These are phyloP conservation scores for Phasia obesa DNA, from an alignment of 2,888 invertebrate species.

Conservation along the genomic window DNA sequence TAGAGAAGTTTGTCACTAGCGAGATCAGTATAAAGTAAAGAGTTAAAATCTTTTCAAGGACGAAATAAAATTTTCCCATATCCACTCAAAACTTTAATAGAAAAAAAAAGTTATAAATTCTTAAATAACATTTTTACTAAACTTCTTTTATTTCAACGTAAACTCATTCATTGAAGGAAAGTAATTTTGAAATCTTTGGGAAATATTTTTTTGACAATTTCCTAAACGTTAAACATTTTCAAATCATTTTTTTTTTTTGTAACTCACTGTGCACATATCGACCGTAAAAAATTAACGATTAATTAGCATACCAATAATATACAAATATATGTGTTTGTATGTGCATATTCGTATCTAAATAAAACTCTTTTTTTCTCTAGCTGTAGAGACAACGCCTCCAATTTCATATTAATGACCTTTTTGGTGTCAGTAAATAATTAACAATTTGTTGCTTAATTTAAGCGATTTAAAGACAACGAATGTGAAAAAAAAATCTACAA, in stretches of 20 bases:
- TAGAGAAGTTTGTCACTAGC: too few relatives aligned
- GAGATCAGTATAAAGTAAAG: too few relatives aligned
- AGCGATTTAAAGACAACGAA: background rate
- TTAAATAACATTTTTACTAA: too few relatives aligned
- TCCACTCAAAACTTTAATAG: too few relatives aligned
- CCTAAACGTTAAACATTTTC: background rate
- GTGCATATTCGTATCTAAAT: constrained; percentile 2
- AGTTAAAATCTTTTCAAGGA: too few relatives aligned
- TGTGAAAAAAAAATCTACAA: too few relatives aligned
- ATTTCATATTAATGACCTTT: constrained; percentile 45
- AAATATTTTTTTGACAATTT: background rate
- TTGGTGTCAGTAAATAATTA: constrained; percentile 25
- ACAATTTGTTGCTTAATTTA: constrained; percentile 1
- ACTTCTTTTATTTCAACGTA: too few relatives aligned
- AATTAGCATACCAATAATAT: constrained; percentile 26
- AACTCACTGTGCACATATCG: constrained; percentile 2
- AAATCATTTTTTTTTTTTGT: background rate
- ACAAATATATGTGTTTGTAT: too few relatives aligned
- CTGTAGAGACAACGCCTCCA: constrained; percentile 61
- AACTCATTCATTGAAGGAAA: background rate
- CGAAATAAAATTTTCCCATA: too few relatives aligned
- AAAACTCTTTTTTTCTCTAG: constrained; percentile 24
- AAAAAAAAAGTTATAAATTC: too few relatives aligned
- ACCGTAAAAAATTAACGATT: background rate
- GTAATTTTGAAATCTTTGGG: too few relatives aligned